Evolutionary conservation across 2,888 invertebrate genomes (phyloP), one percentile per base, ranked within the genome.

Genomic region (Nowickia ferox): DNA sequence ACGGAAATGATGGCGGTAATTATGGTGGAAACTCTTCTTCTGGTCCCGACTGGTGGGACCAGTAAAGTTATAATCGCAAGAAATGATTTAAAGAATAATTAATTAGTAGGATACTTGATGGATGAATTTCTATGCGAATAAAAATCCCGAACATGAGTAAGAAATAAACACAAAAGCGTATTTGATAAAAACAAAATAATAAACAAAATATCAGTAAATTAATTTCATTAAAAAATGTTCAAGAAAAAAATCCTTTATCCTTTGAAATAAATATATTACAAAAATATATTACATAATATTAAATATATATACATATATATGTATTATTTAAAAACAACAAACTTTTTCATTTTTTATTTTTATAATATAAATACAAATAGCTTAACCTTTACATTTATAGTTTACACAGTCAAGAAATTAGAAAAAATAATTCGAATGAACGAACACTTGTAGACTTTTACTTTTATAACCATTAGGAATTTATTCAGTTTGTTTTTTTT

Each of bases 11-110:
- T 61, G 86, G 86, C 30, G 86, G 86, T 72, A 93, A 93, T 65
- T 90, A 91, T 84, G 91, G 92, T 87, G 86, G 83, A 17, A 91
- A 92, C 87, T 91, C 92, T 86, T 91, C 91, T 86, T 83, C 86
- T 46, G 93, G 92, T 80, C 93, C 93, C 51, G 94, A 94, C 84
- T 94, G 94, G 94, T 94, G 94, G 94, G 92, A 91, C 30, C n/a
- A 66, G 42, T 72, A 75, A 78, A 55, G 69, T 59, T 72, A 53
- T 83, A 75, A 85, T 80, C 76, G 55, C 77, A 82, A 57, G 74
- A 84, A 77, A 86, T 88, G 88, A 85, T 66, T 65, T 22, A 48
- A 74, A 68, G 57, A 77, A 17, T 9, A 74, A 79, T 42, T 17
- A 68, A 59, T 15, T 22, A 74, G 30, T 55, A 44, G 53, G 46